These are phyloP conservation scores for Anolis carolinensis DNA, from an alignment of 2,113 vertebrate genomes.

Conservation along the genomic window DNA sequence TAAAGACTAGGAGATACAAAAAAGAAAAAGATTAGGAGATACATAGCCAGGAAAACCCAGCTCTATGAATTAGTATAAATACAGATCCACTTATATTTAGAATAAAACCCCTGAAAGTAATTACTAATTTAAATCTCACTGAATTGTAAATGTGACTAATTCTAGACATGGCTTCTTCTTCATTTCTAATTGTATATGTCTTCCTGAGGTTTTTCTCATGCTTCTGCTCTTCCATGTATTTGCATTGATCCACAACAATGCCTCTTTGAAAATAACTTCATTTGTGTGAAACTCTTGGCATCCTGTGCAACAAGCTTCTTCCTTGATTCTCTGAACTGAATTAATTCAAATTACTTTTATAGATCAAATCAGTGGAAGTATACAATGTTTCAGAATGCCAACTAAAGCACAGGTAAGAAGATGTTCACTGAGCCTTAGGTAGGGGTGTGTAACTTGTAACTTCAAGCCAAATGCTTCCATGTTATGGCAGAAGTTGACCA, in stretches of 20 bases:
- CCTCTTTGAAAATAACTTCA: neutral
- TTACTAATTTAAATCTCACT: too few species aligned
- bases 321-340: neutral
- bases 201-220: neutral
- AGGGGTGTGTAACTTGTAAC: neutral
- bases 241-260: neutral
- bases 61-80: neutral
- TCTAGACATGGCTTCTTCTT: neutral
- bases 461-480: neutral
- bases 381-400: neutral
- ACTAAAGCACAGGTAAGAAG: neutral
- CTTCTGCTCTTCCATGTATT: neutral
- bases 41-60: too few species aligned
- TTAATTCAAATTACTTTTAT: neutral
- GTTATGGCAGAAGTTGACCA: too few species aligned
- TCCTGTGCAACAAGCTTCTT: neutral
- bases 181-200: slow-evolving; percentile 28
- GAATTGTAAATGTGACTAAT: neutral
- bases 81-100: neutral
- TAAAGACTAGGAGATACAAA: neutral
- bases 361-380: neutral
- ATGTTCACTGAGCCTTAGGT: too few species aligned
- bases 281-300: neutral
- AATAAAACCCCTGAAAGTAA: neutral
- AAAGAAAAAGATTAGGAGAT: neutral